These are phyloP conservation scores for Drosophila barbarae DNA, from an alignment of 2,888 invertebrate species.

Conservation along the genomic window DNA sequence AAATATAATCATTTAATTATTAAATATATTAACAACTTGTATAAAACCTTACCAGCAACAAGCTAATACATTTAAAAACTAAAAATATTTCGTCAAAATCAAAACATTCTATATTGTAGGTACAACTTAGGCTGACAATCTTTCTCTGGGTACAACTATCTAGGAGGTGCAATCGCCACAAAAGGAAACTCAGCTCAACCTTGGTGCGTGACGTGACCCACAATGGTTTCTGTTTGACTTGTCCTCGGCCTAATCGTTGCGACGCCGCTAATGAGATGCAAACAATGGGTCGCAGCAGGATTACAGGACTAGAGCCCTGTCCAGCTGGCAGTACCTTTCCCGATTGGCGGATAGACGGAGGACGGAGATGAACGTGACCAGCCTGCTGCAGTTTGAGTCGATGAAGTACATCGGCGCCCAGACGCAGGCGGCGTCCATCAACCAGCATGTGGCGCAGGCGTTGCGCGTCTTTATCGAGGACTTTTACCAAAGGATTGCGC, in stretches of 20 bases:
- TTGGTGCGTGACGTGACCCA: conserved; percentile 25
- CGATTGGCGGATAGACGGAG: conserved; percentile 1
- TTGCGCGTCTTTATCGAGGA: conserved; percentile 59
- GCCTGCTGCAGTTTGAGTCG: conserved; percentile 51
- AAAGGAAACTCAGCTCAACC: neutral
- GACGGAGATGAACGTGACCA: conserved; percentile 31
- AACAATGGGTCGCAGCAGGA: neutral
- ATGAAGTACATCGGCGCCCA: conserved; percentile 51
- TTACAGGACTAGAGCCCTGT: neutral
- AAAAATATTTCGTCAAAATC: neutral
- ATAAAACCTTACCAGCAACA: neutral
- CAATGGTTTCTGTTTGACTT: conserved; percentile 19
- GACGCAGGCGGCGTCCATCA: conserved; percentile 52
- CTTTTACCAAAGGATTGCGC: conserved; percentile 56
- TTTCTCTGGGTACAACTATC: neutral
- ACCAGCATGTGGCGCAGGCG: conserved; percentile 57
- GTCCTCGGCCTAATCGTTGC: neutral
- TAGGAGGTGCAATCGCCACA: neutral
- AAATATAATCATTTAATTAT: neutral
- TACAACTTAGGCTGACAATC: neutral
- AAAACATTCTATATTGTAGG: too few relatives aligned
- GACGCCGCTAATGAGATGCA: conserved; percentile 28
- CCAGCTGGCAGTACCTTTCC: conserved; percentile 11
- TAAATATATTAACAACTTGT: neutral
- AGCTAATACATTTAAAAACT: neutral